A percentile compares a stretch with the other conserved stretches of the same genome.
These are phyloP conservation scores for Drosophila kikkawai DNA, from an alignment of 1,140 invertebrate genomes.

Conservation along the genomic window DNA sequence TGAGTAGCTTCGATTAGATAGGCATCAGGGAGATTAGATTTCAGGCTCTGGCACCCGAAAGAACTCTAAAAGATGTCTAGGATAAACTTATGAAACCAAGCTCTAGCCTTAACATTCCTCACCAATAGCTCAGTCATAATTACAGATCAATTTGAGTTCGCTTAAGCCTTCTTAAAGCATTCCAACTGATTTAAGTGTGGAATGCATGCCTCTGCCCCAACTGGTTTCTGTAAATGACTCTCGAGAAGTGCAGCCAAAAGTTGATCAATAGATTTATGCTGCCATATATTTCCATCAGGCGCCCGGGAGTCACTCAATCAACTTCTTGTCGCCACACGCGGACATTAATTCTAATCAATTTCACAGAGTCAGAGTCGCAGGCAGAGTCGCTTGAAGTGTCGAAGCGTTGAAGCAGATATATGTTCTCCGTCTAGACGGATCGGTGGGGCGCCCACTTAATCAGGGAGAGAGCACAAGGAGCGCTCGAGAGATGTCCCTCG, in stretches of 20 bases:
- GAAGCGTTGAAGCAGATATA: constrained; percentile 45
- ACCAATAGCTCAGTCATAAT: constrained; percentile 5
- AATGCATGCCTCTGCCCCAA: constrained; percentile 17
- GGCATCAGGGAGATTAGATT: constrained; percentile 14
- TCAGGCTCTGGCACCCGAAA: background rate
- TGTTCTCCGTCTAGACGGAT: constrained; percentile 43
- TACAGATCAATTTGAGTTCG: constrained; percentile 37
- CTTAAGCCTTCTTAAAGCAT: constrained; percentile 28
- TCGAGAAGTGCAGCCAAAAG: constrained; percentile 15
- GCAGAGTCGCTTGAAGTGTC: constrained; percentile 63
- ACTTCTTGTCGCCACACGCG: constrained; percentile 66
- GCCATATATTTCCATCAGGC: constrained; percentile 57
- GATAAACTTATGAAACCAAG: background rate
- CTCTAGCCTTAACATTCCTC: background rate
- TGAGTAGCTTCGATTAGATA: constrained; percentile 31
- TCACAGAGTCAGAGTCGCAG: constrained; percentile 33
- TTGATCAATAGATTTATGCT: constrained; percentile 43
- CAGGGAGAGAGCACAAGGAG: constrained; percentile 38
- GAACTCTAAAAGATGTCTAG: background rate
- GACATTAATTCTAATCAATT: constrained; percentile 83
- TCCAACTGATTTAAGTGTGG: constrained; percentile 26
- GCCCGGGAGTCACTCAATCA: constrained; percentile 60
- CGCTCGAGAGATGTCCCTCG: constrained; percentile 36
- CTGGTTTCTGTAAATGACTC: constrained; percentile 15
- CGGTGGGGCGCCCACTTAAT: constrained; percentile 78